A percentile compares a stretch with the other conserved stretches of the same genome.
Evolutionary conservation across 1,140 invertebrate genomes (phyloP).

Genomic region (Gonioctena quinquepunctata): DNA sequence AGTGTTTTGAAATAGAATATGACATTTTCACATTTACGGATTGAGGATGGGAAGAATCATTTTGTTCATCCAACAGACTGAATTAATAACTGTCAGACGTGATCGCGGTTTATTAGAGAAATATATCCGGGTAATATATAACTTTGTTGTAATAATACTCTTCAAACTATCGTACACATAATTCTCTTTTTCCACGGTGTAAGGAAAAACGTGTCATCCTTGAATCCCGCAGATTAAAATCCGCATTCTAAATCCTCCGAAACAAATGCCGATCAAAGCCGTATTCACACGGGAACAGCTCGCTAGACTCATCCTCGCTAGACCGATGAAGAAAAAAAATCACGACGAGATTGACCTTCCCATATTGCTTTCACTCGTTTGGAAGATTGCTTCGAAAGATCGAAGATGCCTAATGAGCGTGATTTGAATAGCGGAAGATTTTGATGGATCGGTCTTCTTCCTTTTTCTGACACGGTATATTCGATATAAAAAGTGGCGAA

Average conservation of each 20-base stretch:
- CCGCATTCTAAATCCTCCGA: neutral
- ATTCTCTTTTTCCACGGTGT: neutral
- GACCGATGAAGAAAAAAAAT: neutral
- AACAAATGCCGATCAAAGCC: neutral
- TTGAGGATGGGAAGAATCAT: too few relatives aligned
- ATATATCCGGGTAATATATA: too few relatives aligned
- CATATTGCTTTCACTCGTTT: constrained; percentile 5
- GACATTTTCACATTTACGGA: too few relatives aligned
- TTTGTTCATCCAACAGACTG: too few relatives aligned
- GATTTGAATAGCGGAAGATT: neutral
- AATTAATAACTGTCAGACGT: too few relatives aligned
- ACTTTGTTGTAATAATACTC: too few relatives aligned
- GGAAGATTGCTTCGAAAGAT: neutral
- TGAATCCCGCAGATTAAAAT: neutral
- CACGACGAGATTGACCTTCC: constrained; percentile 1
- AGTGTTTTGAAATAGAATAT: too few relatives aligned
- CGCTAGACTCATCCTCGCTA: neutral
- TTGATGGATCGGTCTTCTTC: neutral
- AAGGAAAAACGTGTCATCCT: neutral
- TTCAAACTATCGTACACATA: too few relatives aligned
- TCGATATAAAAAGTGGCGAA: too few relatives aligned
- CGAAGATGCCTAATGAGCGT: neutral
- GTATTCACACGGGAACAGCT: constrained; percentile 2
- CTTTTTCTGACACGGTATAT: too few relatives aligned
- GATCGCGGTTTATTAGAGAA: too few relatives aligned